Conservation (phyloP, 2,888 invertebrate species). For the Tetragnatha montana region DNA sequence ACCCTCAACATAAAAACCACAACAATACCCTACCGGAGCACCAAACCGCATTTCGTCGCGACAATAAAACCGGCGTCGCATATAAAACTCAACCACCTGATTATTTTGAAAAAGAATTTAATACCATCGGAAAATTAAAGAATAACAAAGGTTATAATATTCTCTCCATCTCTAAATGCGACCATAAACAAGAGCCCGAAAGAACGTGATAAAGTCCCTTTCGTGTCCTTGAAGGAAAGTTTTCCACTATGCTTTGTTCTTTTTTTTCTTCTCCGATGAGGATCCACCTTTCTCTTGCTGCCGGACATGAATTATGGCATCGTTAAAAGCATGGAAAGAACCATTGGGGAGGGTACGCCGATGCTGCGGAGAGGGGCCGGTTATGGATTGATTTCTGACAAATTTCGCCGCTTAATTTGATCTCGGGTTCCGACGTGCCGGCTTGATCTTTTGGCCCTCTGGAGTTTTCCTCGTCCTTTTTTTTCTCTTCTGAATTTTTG, state of each 20-base stretch:
- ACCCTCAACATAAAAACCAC: background rate
- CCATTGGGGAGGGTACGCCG: constrained; percentile 1
- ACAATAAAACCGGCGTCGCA: background rate
- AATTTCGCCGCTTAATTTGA: constrained; percentile 21
- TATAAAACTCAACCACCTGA: background rate
- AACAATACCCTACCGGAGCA: background rate
- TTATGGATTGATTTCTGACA: constrained; percentile 60
- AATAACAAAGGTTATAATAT: background rate
- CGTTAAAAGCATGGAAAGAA: constrained; percentile 55
- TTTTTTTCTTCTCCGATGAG: constrained; percentile 20
- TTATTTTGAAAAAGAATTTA: background rate
- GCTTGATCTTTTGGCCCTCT: background rate
- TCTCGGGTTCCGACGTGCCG: background rate
- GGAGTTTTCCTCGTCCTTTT: too few species aligned
- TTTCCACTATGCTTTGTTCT: constrained; percentile 28
- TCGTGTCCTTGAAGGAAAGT: constrained; percentile 46
- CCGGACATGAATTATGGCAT: constrained; percentile 66
- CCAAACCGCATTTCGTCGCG: background rate
- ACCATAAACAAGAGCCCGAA: constrained; percentile 39
- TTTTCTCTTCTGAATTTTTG: too few species aligned
- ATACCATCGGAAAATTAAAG: constrained; percentile 1
- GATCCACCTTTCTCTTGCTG: constrained; percentile 43
- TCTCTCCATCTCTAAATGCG: background rate
- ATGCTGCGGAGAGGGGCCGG: constrained; percentile 41
- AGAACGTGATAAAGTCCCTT: constrained; percentile 37